Conservation (phyloP, 2,113 vertebrate species). For the Anoura caudifer region DNA sequence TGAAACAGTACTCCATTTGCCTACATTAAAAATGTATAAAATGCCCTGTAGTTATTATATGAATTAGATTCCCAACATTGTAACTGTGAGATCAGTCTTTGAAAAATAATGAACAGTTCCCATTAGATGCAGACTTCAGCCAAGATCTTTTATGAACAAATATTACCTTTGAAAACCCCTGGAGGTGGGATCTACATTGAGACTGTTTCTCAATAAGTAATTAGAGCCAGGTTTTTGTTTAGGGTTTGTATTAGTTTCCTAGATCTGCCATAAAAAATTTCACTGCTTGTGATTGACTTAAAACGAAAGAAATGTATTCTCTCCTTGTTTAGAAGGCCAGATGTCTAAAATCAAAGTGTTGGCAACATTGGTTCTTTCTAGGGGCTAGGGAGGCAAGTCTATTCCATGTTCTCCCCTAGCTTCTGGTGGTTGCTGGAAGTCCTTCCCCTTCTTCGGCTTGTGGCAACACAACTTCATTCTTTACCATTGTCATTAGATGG, state of each 20-base stretch:
- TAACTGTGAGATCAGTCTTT: not conserved
- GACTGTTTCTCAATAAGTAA: not conserved
- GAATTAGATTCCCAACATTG: not conserved
- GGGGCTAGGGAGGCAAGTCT: not conserved
- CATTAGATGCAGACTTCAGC: not conserved
- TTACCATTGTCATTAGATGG: not conserved
- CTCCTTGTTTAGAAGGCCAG: not conserved
- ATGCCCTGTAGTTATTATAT: not conserved
- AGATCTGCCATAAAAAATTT: not conserved
- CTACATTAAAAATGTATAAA: not conserved
- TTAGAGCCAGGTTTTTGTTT: not conserved
- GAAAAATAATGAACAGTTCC: not conserved
- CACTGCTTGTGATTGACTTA: not conserved
- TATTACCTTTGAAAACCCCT: not conserved
- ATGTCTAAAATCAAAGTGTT: not conserved
- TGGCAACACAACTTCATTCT: not conserved
- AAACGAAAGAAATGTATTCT: not conserved
- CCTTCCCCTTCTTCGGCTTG: not conserved
- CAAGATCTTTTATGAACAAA: not conserved
- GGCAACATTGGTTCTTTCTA: not conserved
- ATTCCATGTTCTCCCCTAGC: not conserved
- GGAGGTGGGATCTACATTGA: not conserved
- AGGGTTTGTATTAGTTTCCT: not conserved
- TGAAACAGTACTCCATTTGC: not conserved
- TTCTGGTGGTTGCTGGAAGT: not conserved